Evolutionary conservation across 2,797 vertebrate species (phyloP), one percentile per base, ranked within the genome.

Genomic region (Siniperca scherzeri): DNA sequence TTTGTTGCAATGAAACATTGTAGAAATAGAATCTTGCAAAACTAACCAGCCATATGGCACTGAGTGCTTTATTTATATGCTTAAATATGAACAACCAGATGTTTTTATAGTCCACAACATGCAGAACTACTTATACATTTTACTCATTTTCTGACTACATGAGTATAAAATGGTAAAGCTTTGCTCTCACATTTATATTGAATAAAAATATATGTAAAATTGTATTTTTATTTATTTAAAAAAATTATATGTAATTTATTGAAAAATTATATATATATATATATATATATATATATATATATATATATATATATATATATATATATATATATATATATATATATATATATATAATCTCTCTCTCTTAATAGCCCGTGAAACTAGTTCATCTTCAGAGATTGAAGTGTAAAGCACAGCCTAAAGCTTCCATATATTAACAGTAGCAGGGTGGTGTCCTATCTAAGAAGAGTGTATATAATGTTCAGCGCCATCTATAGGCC

Each of bases 401-500:
- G 4, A n/a, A 57, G 50, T 71, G 17, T 25, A 3, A 44, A 46
- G 12, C 11, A 25, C 21, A 84, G 12, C 19, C 21, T 56, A 38
- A 74, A 62, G 22, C 25, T 44, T 72, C 9, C 42, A 50, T 4
- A 40, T 56, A 17, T 74, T 22, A 33, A 53, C 48, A 30, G 21
- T 1, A 27, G 21, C 44, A 53, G n/a, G 55, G 61, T 22, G 42
- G 25, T 60, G 7, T 48, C 77, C 21, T 17, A 2, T 60, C 48
- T 61, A 12, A 59, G 2, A 30, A 21, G 3, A 53, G 33, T 52
- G 17, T 69, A 4, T 62, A 9, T 33, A 19, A 0, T 69, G 7
- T 11, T 48, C 30, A 66, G 61, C 46, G 42, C 83, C 83, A 69
- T 78, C 84, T 84, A 66, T 4, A 53, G 81, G 83, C 33, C 59